Percentiles rank a stretch among this genome's conserved stretches.
These are phyloP conservation scores for Pampus argenteus DNA, from an alignment of 2,797 vertebrate species.

Conservation along the genomic window DNA sequence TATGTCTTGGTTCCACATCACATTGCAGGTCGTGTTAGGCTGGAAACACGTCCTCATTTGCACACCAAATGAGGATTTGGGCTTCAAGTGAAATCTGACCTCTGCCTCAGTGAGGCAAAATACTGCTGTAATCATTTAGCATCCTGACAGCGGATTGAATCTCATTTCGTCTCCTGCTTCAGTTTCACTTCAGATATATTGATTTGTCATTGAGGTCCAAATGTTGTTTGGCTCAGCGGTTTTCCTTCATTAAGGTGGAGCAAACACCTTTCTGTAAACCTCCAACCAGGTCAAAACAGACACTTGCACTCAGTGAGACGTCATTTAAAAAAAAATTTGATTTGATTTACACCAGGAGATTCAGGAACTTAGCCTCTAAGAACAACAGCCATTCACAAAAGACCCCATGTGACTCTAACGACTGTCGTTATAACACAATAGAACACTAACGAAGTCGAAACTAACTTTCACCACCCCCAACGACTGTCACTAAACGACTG, in stretches of 20 bases:
- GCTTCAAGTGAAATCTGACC: constrained; percentile 29
- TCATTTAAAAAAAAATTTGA: too few species aligned
- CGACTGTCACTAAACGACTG: too few species aligned
- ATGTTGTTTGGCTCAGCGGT: constrained; percentile 53
- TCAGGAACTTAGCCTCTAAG: too few species aligned
- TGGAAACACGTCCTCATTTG: too few species aligned
- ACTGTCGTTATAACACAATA: too few species aligned
- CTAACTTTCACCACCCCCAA: too few species aligned
- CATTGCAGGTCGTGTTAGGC: background rate
- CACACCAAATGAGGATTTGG: background rate
- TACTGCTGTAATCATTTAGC: too few species aligned
- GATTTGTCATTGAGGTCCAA: constrained; percentile 45
- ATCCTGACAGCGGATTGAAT: constrained; percentile 31
- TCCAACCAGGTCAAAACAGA: constrained; percentile 16
- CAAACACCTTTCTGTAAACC: constrained; percentile 41
- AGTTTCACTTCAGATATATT: constrained; percentile 43
- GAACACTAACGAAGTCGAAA: too few species aligned
- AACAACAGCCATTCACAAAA: too few species aligned
- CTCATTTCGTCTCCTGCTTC: constrained; percentile 40
- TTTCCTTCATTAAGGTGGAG: constrained; percentile 46
- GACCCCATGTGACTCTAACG: too few species aligned
- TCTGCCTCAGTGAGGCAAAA: constrained; percentile 17
- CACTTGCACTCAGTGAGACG: background rate
- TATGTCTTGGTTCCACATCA: background rate
- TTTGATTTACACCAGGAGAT: too few species aligned